Conservation (phyloP, 2,888 invertebrate genomes). For the Electrophaes corylata region DNA sequence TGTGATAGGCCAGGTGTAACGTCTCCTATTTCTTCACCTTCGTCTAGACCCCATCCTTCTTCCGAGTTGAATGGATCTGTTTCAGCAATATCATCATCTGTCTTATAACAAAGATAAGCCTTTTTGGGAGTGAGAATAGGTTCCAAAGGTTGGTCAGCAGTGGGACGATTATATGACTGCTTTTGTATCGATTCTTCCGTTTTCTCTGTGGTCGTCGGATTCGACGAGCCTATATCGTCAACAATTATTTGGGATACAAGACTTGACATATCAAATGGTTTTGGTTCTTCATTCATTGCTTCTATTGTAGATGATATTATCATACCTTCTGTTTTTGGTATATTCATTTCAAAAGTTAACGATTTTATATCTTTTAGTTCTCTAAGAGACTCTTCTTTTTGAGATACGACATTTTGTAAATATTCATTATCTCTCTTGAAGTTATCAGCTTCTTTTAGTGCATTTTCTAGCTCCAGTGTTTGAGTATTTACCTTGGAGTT, state of each 20-base stretch:
- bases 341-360: constrained; percentile 76
- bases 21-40: constrained; percentile 59
- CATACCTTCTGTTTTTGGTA: constrained; percentile 81
- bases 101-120: constrained; percentile 80
- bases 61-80: constrained; percentile 75
- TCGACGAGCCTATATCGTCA: constrained; percentile 44
- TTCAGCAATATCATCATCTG: constrained; percentile 46
- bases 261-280: constrained; percentile 54
- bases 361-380: constrained; percentile 68
- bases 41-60: constrained; percentile 76
- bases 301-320: constrained; percentile 78
- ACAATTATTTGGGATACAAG: constrained; percentile 76
- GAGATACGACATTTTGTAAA: constrained; percentile 51
- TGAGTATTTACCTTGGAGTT: constrained; percentile 55
- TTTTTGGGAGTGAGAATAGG: constrained; percentile 79
- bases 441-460: constrained; percentile 47
- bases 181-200: constrained; percentile 51
- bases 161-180: constrained; percentile 37
- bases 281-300: constrained; percentile 58
- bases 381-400: constrained; percentile 68
- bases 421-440: constrained; percentile 57
- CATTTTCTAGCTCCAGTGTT: constrained; percentile 46
- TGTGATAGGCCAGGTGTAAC: constrained; percentile 77
- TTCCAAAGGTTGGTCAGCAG: constrained; percentile 52
- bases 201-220: constrained; percentile 35